Percentiles rank a stretch among this genome's conserved stretches.
Evolutionary conservation across 2,888 invertebrate genomes (phyloP).

Genomic region (Callimorpha dominula): DNA sequence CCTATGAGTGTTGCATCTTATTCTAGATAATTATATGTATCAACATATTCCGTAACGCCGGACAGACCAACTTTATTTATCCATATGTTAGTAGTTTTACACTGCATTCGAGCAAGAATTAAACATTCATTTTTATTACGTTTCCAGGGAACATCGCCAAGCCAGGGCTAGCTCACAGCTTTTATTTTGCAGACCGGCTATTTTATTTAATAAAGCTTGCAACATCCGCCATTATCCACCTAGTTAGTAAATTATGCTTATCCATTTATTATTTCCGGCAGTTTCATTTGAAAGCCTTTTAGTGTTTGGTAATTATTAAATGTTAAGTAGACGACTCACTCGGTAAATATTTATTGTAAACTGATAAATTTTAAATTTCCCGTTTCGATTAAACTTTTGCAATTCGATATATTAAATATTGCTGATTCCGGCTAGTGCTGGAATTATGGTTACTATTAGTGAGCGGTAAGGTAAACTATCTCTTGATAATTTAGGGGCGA

Average conservation of each 20-base stretch:
- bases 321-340: neutral
- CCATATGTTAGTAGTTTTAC: slow-evolving; percentile 29
- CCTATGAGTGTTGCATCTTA: neutral
- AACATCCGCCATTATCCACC: slow-evolving; percentile 32
- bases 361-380: too few relatives aligned
- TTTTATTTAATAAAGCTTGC: slow-evolving; percentile 49
- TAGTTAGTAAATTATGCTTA: slow-evolving; percentile 25
- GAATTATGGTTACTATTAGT: too few relatives aligned
- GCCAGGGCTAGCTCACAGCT: slow-evolving; percentile 21
- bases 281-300: neutral
- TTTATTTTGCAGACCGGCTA: slow-evolving; percentile 49
- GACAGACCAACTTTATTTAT: slow-evolving; percentile 24
- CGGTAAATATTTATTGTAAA: too few relatives aligned
- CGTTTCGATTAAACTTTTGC: too few relatives aligned
- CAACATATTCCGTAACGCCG: neutral
- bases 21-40: neutral
- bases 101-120: slow-evolving; percentile 57
- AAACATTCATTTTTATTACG: slow-evolving; percentile 64
- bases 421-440: too few relatives aligned
- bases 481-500: too few relatives aligned
- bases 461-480: too few relatives aligned
- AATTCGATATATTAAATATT: too few relatives aligned
- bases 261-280: neutral
- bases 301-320: neutral
- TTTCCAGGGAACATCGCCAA: slow-evolving; percentile 53